Evolutionary conservation across 2,888 invertebrate species (phyloP), one percentile per base, ranked within the genome.

Genomic region (Drosophila colorata): DNA sequence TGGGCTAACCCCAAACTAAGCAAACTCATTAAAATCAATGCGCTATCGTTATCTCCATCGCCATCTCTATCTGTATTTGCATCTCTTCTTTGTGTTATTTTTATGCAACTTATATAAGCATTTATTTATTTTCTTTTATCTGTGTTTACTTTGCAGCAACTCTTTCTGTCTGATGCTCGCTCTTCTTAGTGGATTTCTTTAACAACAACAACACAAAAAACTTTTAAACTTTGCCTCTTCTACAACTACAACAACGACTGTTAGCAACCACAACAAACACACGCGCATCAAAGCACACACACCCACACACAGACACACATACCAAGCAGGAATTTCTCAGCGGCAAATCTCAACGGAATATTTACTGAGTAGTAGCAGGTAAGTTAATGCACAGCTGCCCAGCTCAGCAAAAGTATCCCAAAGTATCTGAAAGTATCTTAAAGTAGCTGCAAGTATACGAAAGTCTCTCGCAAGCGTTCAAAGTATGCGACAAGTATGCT

Each of bases 181-280:
- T 78, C 74, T 78, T 76, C 79, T 76, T 78, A 59, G 85, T 65
- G 87, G 87, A 87, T 69, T 78, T 78, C 85, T 78, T 71, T 81
- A 74, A 85, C 69, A 57, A 61, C 61, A 67, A 57, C 69, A 77
- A 67, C 64, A 78, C 60, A 65, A 70, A 64, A 65, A 47, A 70
- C 68, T 71, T 67, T 63, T 43, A 52, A 71, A 66, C 70, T 81
- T 75, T 75, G 69, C 80, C 66, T 58, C 69, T 69, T 68, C 67
- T 69, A 66, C 70, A 65, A 71, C 61, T 64, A 56, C 55, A 47
- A 64, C 47, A 51, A 55, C 69, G 49, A 35, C 46, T 28, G 28
- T 28, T 28, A 47, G 44, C 28, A 40, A 48, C 37, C 47, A 56
- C 56, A 38, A 46, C 38, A 43, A 43, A 63, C 44, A 49, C 52